Conservation (phyloP, 2,888 invertebrate species). For the Polyploca ridens region DNA sequence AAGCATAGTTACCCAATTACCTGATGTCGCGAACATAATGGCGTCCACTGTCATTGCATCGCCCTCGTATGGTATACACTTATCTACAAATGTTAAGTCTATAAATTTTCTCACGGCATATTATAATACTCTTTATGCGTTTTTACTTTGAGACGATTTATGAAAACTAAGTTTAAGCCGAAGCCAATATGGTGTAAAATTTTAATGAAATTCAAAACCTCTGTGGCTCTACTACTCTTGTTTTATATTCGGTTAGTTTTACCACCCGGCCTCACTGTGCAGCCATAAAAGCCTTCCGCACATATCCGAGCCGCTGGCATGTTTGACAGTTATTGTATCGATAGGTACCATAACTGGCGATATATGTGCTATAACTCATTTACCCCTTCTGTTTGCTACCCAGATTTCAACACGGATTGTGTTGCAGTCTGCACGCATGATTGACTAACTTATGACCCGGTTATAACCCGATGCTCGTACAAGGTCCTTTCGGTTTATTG, state of each 20-base stretch:
- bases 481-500: background rate
- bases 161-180: background rate
- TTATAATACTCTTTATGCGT: background rate
- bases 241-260: background rate
- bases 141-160: no score
- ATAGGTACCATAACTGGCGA: background rate
- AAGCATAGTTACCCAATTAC: background rate
- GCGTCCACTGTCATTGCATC: background rate
- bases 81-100: no score
- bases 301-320: background rate
- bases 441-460: background rate
- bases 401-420: background rate
- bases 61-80: no score
- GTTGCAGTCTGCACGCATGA: background rate
- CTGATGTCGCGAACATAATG: background rate
- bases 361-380: background rate
- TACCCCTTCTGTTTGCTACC: background rate
- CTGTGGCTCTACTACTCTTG: background rate
- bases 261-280: background rate
- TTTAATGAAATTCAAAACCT: constrained; percentile 1
- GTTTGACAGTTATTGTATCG: constrained; percentile 2
- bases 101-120: no score
- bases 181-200: background rate
- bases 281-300: background rate
- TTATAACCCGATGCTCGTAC: constrained; percentile 2